Evolutionary conservation across 1,140 invertebrate genomes (phyloP).

Genomic region (Bombus breviceps): DNA sequence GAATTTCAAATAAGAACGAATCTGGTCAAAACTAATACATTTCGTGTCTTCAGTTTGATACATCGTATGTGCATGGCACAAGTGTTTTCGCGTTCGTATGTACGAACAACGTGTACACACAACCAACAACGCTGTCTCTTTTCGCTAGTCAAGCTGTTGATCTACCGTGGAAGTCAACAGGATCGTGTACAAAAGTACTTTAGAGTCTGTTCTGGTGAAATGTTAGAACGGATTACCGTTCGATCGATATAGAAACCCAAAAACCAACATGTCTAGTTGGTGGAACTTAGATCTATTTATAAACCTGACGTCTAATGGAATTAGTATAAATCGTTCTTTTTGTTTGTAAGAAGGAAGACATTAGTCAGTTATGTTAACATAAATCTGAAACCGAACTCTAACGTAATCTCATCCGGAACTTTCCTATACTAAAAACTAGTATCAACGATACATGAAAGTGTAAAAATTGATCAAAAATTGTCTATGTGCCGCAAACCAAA

Average conservation of each 20-base stretch:
- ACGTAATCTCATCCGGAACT: too few relatives aligned
- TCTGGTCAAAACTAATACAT: slow-evolving; percentile 38
- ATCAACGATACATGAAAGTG: too few relatives aligned
- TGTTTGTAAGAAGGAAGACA: neutral
- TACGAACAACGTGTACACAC: neutral
- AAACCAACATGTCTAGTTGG: neutral
- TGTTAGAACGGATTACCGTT: slow-evolving; percentile 50
- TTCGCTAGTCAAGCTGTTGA: slow-evolving; percentile 50
- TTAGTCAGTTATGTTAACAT: too few relatives aligned
- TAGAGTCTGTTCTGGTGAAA: slow-evolving; percentile 41
- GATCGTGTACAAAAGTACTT: slow-evolving; percentile 47
- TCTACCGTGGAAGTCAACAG: slow-evolving; percentile 55
- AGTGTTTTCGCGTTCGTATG: slow-evolving; percentile 1
- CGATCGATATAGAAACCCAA: neutral
- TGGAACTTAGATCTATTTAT: neutral
- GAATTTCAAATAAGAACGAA: neutral
- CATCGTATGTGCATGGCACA: slow-evolving; percentile 17
- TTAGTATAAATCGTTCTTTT: neutral
- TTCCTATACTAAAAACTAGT: too few relatives aligned
- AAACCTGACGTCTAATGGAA: neutral
- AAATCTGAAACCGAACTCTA: too few relatives aligned
- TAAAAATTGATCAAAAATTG: too few relatives aligned
- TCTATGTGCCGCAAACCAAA: too few relatives aligned
- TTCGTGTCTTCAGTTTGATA: slow-evolving; percentile 33
- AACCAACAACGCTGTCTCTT: neutral